Evolutionary conservation across 2,113 vertebrate species (phyloP), one percentile per base, ranked within the genome.

Genomic region (Halichoerus grypus): DNA sequence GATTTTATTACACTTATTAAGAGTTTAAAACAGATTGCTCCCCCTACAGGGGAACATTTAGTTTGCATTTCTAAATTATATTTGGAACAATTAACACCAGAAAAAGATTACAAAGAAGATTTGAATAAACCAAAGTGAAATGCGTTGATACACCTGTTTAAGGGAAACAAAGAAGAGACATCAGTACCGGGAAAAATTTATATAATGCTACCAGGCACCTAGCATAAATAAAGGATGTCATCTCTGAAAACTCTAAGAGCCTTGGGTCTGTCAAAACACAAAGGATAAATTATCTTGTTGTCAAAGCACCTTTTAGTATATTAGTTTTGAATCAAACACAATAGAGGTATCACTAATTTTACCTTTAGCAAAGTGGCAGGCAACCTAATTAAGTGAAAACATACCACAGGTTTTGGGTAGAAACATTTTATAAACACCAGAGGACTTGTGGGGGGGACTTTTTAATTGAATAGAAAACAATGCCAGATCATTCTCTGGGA

Each of bases 51-150:
- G 69, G 67, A 90, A 97, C 42, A 85, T 69, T 91, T 84, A 94
- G 15, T 72, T 85, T 97, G 51, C 89, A 96, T 96, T 96, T 96
- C 77, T 88, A 93, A 88, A 81, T 82, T 91, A 93, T 3, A 88
- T 84, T 94, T 91, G 49, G 19, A 95, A 63, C 31, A 67, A 91
- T 33, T 85, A 88, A 36, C 67, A 69, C 18, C 33, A 19, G 49
- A 74, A 76, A 95, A 87, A 79, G 28, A 63, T 59, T 57, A 94
- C 84, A 96, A 36, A 95, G n/a, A 71, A 7, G 71, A 91, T 67
- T 63, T 74, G 36, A 57, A 4, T 94, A 49, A 95, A 77, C 80
- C 90, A 49, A 83, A 69, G 39, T 81, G 71, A 95, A 96, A 69
- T 39, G 26, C 24, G n/a, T 12, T 57, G 57, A 51, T 65, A 80